Conservation (phyloP, 2,888 invertebrate species). For the Trypoxylon attenuatum region DNA sequence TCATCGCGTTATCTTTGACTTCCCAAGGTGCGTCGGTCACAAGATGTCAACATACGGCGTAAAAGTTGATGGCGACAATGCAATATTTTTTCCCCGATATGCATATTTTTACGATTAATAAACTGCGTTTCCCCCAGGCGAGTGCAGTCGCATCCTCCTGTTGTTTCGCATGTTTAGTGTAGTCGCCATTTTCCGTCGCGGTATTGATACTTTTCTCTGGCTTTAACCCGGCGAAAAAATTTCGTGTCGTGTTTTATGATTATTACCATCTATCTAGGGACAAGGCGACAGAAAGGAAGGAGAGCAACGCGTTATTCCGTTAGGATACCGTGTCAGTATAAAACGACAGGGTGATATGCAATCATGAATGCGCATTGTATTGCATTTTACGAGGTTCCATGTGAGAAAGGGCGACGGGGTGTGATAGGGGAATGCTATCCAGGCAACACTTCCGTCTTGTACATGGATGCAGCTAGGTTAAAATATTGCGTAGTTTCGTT, state of each 20-base stretch:
- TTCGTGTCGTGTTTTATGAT: constrained; percentile 30
- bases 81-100: not conserved
- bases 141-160: not conserved
- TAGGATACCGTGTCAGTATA: constrained; percentile 34
- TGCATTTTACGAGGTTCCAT: constrained; percentile 43
- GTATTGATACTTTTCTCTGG: too few relatives aligned
- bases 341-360: constrained; percentile 27
- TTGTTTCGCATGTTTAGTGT: not conserved
- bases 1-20: too few relatives aligned
- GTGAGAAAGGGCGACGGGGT: not conserved
- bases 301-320: constrained; percentile 29
- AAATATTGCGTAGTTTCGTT: too few relatives aligned
- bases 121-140: not conserved
- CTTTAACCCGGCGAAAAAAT: constrained; percentile 14
- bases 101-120: constrained; percentile 22
- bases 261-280: constrained; percentile 27
- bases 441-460: constrained; percentile 18
- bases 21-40: too few relatives aligned
- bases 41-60: too few relatives aligned
- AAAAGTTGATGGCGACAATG: constrained; percentile 48
- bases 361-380: constrained; percentile 30
- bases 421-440: constrained; percentile 26
- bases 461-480: constrained; percentile 20
- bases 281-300: too few relatives aligned
- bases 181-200: not conserved